A percentile compares a stretch with the other conserved stretches of the same genome.
Conservation (phyloP, 2,888 invertebrate genomes). For the Plutella xylostella region DNA sequence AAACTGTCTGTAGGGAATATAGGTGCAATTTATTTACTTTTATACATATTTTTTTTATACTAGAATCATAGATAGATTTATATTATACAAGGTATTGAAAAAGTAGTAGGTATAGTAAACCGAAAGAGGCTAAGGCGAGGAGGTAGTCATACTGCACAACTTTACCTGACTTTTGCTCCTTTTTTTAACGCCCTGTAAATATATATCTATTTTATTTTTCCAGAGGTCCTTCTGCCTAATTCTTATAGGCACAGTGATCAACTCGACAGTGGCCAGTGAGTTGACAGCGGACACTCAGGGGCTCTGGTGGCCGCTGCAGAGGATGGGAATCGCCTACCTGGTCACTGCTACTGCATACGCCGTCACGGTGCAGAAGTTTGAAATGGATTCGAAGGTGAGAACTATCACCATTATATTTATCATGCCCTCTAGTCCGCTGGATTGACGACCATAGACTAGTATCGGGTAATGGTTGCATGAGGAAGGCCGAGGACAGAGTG, state of each 20-base stretch:
- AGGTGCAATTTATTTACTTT: too few relatives aligned
- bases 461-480: too few relatives aligned
- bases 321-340: constrained; percentile 14
- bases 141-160: neutral
- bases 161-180: neutral
- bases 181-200: neutral
- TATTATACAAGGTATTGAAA: neutral
- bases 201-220: neutral
- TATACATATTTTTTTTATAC: neutral
- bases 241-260: constrained; percentile 14
- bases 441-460: too few relatives aligned
- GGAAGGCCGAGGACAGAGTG: too few relatives aligned
- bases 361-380: constrained; percentile 15
- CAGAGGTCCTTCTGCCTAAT: constrained; percentile 13
- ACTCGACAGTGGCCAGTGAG: constrained; percentile 5
- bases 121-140: neutral
- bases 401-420: neutral
- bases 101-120: neutral
- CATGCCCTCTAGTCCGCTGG: too few relatives aligned
- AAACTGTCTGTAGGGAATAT: too few relatives aligned
- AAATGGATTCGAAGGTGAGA: constrained; percentile 17
- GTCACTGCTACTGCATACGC: constrained; percentile 13
- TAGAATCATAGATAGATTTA: neutral
- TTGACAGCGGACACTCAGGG: neutral
- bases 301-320: constrained; percentile 16